These are phyloP conservation scores for Alauda arvensis DNA, from an alignment of 2,797 vertebrate genomes.

Conservation along the genomic window DNA sequence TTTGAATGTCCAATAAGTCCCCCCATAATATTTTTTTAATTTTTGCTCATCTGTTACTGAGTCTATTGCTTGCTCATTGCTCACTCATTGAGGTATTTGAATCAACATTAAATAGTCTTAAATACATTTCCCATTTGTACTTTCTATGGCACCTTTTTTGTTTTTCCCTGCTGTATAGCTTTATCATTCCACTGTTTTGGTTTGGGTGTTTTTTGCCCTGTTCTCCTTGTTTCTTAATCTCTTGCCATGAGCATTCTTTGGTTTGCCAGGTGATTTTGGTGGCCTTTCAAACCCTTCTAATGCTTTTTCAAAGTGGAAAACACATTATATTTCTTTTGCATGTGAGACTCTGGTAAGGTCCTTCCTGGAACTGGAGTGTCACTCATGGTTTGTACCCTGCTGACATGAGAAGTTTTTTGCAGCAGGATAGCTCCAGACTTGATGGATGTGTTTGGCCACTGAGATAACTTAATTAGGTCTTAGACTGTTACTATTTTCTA, in stretches of 20 bases:
- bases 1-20: not conserved
- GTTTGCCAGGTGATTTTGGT: not conserved
- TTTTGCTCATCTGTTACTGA: not conserved
- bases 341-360: not conserved
- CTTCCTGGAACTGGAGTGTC: not conserved
- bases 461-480: not conserved
- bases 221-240: not conserved
- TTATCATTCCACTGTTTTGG: not conserved
- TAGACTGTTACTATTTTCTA: not conserved
- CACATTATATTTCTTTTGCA: not conserved
- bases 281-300: not conserved
- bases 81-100: not conserved
- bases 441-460: not conserved
- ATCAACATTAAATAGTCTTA: not conserved
- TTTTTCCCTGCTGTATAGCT: accelerated
- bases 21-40: not conserved
- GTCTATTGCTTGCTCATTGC: not conserved
- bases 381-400: not conserved
- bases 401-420: not conserved
- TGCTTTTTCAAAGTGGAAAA: not conserved
- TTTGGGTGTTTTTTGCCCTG: not conserved
- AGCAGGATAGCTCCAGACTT: not conserved
- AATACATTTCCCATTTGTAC: not conserved
- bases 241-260: not conserved
- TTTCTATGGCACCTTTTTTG: not conserved